These are phyloP conservation scores for Apteryx mantelli DNA, from an alignment of 2,113 vertebrate species.

Conservation along the genomic window DNA sequence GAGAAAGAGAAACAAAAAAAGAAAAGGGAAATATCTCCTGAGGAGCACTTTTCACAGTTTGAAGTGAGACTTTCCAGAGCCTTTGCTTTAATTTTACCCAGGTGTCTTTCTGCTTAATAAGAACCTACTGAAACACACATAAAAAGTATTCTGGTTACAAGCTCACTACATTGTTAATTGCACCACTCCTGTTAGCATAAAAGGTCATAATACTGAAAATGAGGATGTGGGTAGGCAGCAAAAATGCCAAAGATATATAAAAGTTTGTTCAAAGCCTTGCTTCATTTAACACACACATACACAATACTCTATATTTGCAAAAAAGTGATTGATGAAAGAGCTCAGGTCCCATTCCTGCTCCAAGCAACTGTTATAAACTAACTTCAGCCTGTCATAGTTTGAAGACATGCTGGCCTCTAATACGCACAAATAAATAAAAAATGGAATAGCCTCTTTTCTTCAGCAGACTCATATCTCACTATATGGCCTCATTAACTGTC, in stretches of 20 bases:
- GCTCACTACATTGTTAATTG: background rate
- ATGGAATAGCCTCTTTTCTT: background rate
- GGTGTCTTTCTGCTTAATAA: conserved; percentile 42
- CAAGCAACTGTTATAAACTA: background rate
- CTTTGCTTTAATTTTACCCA: background rate
- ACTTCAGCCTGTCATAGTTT: rapidly evolving
- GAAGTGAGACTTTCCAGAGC: background rate
- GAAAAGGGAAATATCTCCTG: background rate
- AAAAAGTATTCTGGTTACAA: background rate
- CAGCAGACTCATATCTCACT: background rate
- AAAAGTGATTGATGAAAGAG: rapidly evolving
- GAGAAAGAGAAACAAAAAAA: background rate
- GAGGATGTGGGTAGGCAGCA: background rate
- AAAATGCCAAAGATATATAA: background rate
- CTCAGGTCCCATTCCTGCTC: background rate
- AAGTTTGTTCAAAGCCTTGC: background rate
- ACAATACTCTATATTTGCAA: background rate
- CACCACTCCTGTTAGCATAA: background rate
- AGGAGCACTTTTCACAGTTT: background rate
- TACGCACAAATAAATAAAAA: background rate
- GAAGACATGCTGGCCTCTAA: background rate
- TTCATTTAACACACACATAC: rapidly evolving
- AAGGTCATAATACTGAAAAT: background rate
- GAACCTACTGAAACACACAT: background rate
- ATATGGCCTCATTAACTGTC: background rate